Conservation (phyloP, 2,797 vertebrate species). For the Microcaecilia unicolor region DNA sequence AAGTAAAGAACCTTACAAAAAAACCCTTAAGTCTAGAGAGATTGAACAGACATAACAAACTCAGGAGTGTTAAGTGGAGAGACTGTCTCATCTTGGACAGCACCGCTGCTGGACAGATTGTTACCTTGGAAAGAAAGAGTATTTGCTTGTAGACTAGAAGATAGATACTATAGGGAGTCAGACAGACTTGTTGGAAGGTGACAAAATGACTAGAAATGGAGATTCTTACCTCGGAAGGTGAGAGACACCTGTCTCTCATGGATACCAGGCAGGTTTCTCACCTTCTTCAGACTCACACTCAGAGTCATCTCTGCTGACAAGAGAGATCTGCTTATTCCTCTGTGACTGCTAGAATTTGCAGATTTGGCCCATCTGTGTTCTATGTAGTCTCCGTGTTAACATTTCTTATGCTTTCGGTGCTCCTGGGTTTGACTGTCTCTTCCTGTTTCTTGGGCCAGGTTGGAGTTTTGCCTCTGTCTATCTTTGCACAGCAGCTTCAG, state of each 20-base stretch:
- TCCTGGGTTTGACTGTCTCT: neutral
- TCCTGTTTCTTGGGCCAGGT: conserved; percentile 9
- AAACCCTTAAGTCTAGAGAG: no score
- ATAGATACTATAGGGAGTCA: neutral
- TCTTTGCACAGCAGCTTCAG: conserved; percentile 15
- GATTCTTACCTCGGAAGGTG: conserved; percentile 62
- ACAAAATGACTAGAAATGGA: no score
- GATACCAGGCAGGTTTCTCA: conserved; percentile 67
- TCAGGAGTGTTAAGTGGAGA: no score
- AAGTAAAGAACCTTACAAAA: no score
- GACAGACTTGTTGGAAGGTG: neutral
- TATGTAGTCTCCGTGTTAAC: neutral
- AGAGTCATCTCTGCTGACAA: conserved; percentile 65
- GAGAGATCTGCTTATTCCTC: no score
- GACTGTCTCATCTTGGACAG: no score
- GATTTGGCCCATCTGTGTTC: neutral
- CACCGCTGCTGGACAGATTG: no score
- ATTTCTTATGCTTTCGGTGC: conserved; percentile 7
- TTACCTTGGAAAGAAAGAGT: no score
- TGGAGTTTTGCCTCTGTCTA: neutral
- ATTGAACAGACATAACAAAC: no score
- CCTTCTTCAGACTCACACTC: conserved; percentile 55
- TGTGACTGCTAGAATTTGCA: no score
- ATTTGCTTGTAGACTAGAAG: neutral
- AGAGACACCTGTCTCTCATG: conserved; percentile 74